Conservation (phyloP, 53 echinoderm and acorn worm species). For the Temnopleurus reevesii region DNA sequence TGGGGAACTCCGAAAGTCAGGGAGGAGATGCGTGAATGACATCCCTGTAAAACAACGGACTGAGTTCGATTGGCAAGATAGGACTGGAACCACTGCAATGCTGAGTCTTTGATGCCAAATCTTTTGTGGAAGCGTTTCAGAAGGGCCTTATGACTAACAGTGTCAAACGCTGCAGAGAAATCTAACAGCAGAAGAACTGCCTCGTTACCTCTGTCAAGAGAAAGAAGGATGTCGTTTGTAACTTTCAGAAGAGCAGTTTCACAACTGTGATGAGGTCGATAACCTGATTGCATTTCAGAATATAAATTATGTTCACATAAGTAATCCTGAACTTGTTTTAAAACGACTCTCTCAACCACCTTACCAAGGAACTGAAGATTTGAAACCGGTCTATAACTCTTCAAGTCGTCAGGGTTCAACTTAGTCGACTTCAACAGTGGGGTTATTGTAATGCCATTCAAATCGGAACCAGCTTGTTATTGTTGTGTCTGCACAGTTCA, state of each 20-base stretch:
- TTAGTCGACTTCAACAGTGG: neutral
- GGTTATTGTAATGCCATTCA: too few relatives aligned
- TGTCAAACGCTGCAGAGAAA: constrained; percentile 53
- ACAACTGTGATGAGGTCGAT: too few relatives aligned
- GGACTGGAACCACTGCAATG: constrained; percentile 39
- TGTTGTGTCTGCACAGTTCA: too few relatives aligned
- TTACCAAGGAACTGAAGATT: neutral
- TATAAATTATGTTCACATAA: neutral
- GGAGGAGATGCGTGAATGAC: neutral
- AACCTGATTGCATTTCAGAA: neutral
- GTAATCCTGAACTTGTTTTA: neutral
- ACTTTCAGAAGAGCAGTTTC: constrained; percentile 46
- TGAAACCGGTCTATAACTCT: neutral
- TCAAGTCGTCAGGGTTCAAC: neutral
- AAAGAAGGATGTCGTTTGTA: constrained; percentile 36
- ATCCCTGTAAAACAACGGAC: neutral
- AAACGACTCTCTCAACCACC: neutral
- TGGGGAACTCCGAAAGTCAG: constrained; percentile 43
- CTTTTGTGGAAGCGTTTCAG: constrained; percentile 6
- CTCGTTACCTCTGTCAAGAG: constrained; percentile 21
- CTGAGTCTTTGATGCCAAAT: constrained; percentile 35
- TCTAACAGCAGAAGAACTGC: constrained; percentile 44
- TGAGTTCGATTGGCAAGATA: constrained; percentile 28
- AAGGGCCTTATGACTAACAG: constrained; percentile 27
- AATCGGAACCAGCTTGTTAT: too few relatives aligned